These are phyloP conservation scores for Platalea minor DNA, from an alignment of 2,797 vertebrate species.

Conservation along the genomic window DNA sequence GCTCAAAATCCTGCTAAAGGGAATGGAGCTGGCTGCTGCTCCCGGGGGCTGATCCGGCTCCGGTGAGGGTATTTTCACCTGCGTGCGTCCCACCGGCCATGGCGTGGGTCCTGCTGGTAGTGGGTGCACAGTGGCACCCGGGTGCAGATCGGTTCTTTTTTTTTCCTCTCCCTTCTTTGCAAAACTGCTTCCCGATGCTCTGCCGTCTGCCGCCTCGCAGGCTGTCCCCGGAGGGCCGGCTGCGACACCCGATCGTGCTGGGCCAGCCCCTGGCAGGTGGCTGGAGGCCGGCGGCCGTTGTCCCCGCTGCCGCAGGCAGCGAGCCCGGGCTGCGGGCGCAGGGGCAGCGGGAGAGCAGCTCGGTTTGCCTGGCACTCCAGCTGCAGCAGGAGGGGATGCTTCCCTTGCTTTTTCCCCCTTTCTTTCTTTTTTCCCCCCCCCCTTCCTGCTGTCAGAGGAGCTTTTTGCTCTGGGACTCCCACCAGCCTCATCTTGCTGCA, in stretches of 20 bases:
- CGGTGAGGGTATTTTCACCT: rapidly evolving
- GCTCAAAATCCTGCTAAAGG: background rate
- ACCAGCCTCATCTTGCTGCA: background rate
- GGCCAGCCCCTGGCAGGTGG: constrained; percentile 45
- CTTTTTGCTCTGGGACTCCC: background rate
- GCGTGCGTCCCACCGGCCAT: background rate
- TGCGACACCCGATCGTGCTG: constrained; percentile 1
- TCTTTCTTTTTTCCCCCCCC: background rate
- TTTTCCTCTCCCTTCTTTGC: background rate
- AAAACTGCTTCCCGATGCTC: background rate
- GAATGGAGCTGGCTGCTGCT: background rate
- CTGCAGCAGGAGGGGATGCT: background rate
- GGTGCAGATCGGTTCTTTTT: background rate
- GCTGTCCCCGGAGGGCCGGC: background rate
- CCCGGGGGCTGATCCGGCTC: background rate
- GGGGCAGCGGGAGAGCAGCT: background rate
- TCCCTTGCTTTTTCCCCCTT: background rate
- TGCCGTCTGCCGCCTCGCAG: background rate
- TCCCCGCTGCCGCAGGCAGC: background rate
- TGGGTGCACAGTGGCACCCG: rapidly evolving
- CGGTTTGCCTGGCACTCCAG: background rate
- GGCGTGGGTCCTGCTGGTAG: rapidly evolving
- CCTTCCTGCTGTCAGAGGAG: background rate
- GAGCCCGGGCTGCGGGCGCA: background rate
- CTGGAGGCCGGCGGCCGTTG: background rate